Evolutionary conservation across 1,140 invertebrate species (phyloP).

Genomic region (Lysiphlebus fabarum): DNA sequence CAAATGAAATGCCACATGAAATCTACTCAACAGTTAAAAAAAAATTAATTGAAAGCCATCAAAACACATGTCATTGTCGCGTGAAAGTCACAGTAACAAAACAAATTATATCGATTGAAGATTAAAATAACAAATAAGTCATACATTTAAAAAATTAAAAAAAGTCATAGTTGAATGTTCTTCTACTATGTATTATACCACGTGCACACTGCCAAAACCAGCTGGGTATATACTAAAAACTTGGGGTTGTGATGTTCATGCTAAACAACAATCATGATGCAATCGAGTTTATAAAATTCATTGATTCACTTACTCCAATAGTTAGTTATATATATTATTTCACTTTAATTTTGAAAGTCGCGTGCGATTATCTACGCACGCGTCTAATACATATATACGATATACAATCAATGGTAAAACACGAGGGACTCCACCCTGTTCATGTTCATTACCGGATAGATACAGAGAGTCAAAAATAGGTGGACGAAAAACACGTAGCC

Average conservation of each 20-base stretch:
- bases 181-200: neutral
- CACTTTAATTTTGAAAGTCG: conserved; percentile 9
- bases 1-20: no score
- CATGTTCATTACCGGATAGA: neutral
- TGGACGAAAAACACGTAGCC: no score
- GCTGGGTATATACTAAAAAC: conserved; percentile 5
- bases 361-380: conserved; percentile 39
- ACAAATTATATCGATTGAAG: no score
- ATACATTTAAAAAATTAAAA: no score
- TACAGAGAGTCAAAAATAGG: no score
- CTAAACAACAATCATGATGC: conserved; percentile 2
- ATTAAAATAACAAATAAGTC: no score
- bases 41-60: no score
- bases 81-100: no score
- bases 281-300: no score
- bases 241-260: conserved; percentile 4
- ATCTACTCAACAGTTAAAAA: no score
- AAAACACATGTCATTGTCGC: no score
- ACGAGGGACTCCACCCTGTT: conserved; percentile 24
- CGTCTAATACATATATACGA: conserved; percentile 31
- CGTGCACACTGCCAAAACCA: conserved; percentile 4
- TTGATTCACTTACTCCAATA: neutral
- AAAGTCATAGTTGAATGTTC: no score
- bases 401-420: conserved; percentile 44
- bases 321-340: conserved; percentile 8